These are phyloP conservation scores for Maniola jurtina DNA, from an alignment of 1,140 invertebrate genomes.

Conservation along the genomic window DNA sequence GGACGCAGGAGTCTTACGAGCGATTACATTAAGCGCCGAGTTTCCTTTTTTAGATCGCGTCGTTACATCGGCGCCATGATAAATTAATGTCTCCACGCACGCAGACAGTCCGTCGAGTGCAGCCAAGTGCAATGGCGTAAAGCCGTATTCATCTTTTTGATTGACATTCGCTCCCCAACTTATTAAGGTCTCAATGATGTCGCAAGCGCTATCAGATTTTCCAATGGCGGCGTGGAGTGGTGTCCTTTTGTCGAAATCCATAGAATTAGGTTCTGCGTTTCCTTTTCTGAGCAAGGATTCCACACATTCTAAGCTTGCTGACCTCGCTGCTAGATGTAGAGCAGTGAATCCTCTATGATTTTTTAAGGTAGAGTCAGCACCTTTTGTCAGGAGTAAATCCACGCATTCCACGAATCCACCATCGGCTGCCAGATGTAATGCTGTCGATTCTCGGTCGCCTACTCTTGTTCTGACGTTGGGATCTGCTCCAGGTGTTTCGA, in stretches of 20 bases:
- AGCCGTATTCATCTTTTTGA: conserved; percentile 91
- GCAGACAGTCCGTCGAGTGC: conserved; percentile 90
- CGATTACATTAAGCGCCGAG: conserved; percentile 89
- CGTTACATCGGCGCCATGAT: conserved; percentile 90
- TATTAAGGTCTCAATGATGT: conserved; percentile 86
- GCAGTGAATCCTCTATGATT: conserved; percentile 89
- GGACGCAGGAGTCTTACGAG: conserved; percentile 89
- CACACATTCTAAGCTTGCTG: conserved; percentile 88
- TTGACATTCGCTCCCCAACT: conserved; percentile 91
- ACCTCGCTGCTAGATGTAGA: conserved; percentile 86
- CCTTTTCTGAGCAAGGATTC: conserved; percentile 85
- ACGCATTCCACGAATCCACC: conserved; percentile 87
- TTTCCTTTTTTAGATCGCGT: conserved; percentile 90
- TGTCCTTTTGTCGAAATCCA: conserved; percentile 88
- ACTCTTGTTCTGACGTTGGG: conserved; percentile 82
- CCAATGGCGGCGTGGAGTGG: conserved; percentile 88
- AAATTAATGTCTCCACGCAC: conserved; percentile 90
- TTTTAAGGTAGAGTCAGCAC: conserved; percentile 84
- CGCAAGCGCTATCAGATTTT: conserved; percentile 86
- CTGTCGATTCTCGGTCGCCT: conserved; percentile 84
- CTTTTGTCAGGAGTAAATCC: conserved; percentile 84
- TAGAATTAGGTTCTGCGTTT: conserved; percentile 85
- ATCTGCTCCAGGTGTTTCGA: conserved; percentile 83
- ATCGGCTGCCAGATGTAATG: conserved; percentile 89
- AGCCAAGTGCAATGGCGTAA: conserved; percentile 92